Base-by-base conservation (phyloP, 2,888 invertebrate genomes). In the Pachliopta kotzebuea region DNA sequence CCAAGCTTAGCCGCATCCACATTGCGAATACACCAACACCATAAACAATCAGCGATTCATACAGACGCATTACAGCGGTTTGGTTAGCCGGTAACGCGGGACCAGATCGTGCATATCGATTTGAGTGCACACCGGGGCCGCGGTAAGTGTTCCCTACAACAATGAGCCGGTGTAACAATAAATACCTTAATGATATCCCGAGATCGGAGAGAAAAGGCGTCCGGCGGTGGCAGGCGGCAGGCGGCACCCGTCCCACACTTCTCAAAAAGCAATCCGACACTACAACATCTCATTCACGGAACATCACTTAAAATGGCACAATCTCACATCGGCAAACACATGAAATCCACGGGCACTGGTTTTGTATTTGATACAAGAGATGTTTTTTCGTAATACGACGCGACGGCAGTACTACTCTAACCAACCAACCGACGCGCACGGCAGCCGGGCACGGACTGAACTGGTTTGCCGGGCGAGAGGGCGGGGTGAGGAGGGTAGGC, bases 131-230 rank as follows among this genome's bases (percentile, higher is more conserved):
- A 84, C 83, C 81, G 84, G 83, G 83, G 80, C 80, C 83, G 82
- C 80, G 80, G 84, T 88, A 90, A 88, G 86, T 88, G 88, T 88
- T 87, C 84, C 87, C 86, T 88, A 88, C 84, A 90, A 90, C 91
- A 90, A 91, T 90, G 88, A 89, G 81, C 83, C 86, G 85, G 88
- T 89, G 89, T 90, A 85, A 91, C 91, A 90, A 90, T 90, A 91
- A 90, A 91, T 91, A 91, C 91, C 91, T 90, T 90, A 90, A 90
- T 91, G 91, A 90, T 91, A 91, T 90, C 91, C 90, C 84, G 84
- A 86, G 90, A 88, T 85, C 86, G 80, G 83, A 86, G 84, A 81
- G 87, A 85, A 86, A 86, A 87, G 84, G 88, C 91, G 90, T 88
- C 89, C 86, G 84, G 80, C 82, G 76, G 75, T 83, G 76, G 83